Evolutionary conservation across 2,797 vertebrate species (phyloP), one percentile per base, ranked within the genome.

Genomic region (Lutjanus campechanus): DNA sequence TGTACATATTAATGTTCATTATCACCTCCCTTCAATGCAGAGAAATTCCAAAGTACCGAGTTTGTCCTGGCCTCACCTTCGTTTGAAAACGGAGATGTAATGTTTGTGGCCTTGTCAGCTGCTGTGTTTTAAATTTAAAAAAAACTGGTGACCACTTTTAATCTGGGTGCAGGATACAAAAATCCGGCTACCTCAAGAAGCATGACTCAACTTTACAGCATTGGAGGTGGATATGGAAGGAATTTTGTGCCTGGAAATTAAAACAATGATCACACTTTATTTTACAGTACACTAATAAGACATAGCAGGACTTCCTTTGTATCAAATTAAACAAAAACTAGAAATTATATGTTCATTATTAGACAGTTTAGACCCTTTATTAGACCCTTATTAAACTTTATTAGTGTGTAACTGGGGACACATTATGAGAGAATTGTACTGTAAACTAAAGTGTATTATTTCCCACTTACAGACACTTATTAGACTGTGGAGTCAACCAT

Each of bases 1-100:
- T 89, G 86, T 87, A 91, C 86, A 85, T 90, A 84, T 88, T 90
- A 89, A 92, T 91, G 87, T 91, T 93, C 85, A 90, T 92, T 89
- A 91, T 91, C 84, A 82, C 84, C 88, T 87, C 55, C 68, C 76
- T 87, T 91, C 82, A 73, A 69, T 69, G 82, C 83, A 68, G 77
- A 79, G 81, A 84, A 81, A 77, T 77, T 86, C 80, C 86, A 88
- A 83, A 88, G 79, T 82, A 54, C 77, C 63, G 49, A 85, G 58
- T 84, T 85, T 89, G 82, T 82, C 84, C 85, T 17, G 69, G 65
- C 47, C 74, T 88, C 86, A 89, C 85, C 89, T 92, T 69, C 13
- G 22, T 75, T 87, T 89, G 81, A 79, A 85, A 76, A 17, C 1
- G 16, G 19, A 81, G 81, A 77, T 74, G 64, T 77, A 80, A 84